Evolutionary conservation across 2,113 vertebrate genomes (phyloP).

Genomic region (Nerophis lumbriciformis): DNA sequence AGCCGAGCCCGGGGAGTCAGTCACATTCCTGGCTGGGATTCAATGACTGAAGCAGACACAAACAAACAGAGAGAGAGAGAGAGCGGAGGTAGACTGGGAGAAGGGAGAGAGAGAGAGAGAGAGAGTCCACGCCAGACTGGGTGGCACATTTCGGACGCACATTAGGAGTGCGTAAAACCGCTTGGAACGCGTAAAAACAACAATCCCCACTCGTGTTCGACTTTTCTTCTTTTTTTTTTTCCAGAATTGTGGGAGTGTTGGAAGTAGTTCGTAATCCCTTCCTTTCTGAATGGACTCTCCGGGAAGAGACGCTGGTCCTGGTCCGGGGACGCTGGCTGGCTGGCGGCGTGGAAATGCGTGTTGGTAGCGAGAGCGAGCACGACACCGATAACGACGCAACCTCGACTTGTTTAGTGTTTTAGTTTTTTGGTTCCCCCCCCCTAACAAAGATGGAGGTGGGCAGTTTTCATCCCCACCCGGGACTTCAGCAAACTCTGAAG

Average conservation of each 20-base stretch:
- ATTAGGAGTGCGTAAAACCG: conserved; percentile 62
- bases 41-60: conserved; percentile 91
- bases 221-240: background rate
- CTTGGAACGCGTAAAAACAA: conserved; percentile 45
- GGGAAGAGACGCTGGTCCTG: conserved; percentile 54
- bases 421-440: conserved; percentile 35
- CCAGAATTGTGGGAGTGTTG: background rate
- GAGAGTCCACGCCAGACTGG: conserved; percentile 59
- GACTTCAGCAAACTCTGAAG: conserved; percentile 97
- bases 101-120: conserved; percentile 33
- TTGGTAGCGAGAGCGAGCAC: conserved; percentile 45
- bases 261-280: conserved; percentile 3
- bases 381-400: conserved; percentile 45
- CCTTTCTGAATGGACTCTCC: conserved; percentile 61
- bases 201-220: conserved; percentile 23
- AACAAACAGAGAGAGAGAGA: conserved; percentile 77
- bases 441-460: conserved; percentile 78
- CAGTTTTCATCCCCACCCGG: conserved; percentile 94
- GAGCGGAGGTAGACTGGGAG: conserved; percentile 44
- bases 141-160: conserved; percentile 59
- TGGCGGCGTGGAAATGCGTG: conserved; percentile 63
- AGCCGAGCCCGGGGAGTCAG: conserved; percentile 82
- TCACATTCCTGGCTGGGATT: conserved; percentile 94
- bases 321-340: conserved; percentile 12
- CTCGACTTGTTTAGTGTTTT: conserved; percentile 14